A percentile compares a stretch with the other conserved stretches of the same genome.
phyloP scores from a whole-genome alignment of 2,888 invertebrate genomes.

The Phorcus lineatus region DNA sequence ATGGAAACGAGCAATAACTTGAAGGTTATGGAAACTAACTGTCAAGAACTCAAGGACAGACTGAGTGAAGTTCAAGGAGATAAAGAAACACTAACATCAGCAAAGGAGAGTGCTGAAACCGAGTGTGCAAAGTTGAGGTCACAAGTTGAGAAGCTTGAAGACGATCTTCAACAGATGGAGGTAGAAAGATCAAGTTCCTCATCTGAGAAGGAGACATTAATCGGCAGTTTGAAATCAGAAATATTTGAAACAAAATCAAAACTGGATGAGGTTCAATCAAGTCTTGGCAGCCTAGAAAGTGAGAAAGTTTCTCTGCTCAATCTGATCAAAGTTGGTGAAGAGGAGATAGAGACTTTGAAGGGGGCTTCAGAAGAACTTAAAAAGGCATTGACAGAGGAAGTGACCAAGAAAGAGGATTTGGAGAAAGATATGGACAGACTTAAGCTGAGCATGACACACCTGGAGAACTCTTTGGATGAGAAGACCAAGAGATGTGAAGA shows the following conservation, averaged over 20 bases:
- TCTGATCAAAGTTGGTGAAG: conserved; percentile 16
- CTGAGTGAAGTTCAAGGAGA: conserved; percentile 21
- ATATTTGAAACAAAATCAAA: neutral
- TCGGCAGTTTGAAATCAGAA: neutral
- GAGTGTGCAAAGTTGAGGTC: conserved; percentile 25
- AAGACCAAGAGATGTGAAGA: conserved; percentile 30
- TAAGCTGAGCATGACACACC: conserved; percentile 9
- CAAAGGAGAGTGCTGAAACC: conserved; percentile 9
- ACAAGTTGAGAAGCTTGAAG: conserved; percentile 15
- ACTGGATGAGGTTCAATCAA: neutral
- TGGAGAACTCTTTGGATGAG: conserved; percentile 32
- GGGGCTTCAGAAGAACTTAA: neutral
- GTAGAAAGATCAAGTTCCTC: neutral
- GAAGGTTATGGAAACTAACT: conserved; percentile 13
- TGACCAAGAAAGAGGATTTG: conserved; percentile 17
- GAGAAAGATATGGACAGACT: conserved; percentile 1
- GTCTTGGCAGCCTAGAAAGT: conserved; percentile 1
- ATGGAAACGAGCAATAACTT: conserved; percentile 1
- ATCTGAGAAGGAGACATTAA: neutral
- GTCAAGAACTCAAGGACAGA: neutral
- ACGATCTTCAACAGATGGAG: neutral
- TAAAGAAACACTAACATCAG: conserved; percentile 7
- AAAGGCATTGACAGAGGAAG: conserved; percentile 33
- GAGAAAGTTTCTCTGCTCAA: conserved; percentile 31
- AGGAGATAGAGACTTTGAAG: neutral